Evolutionary conservation across 2,797 vertebrate species (phyloP).

Genomic region (Falco novaeseelandiae): DNA sequence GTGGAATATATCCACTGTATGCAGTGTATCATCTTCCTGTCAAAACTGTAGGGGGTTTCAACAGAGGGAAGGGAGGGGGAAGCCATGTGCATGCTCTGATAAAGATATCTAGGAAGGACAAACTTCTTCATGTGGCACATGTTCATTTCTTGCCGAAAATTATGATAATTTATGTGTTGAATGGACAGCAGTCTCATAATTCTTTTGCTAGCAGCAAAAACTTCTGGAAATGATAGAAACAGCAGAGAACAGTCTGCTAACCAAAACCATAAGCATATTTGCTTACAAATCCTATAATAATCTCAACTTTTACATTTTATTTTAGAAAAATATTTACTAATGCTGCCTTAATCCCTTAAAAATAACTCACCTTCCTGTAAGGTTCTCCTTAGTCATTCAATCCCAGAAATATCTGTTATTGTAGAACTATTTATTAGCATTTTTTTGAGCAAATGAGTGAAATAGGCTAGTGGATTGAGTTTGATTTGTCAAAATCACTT

Average conservation of each 20-base stretch:
- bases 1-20: background rate
- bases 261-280: background rate
- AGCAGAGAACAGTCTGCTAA: background rate
- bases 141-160: background rate
- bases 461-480: background rate
- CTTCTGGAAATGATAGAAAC: background rate
- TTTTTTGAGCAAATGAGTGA: background rate
- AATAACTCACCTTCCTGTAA: background rate
- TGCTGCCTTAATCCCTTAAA: background rate
- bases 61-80: background rate
- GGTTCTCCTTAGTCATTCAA: background rate
- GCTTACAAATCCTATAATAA: background rate
- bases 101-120: slow-evolving; percentile 47
- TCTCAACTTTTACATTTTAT: background rate
- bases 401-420: background rate
- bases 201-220: background rate
- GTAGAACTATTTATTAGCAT: background rate
- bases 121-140: background rate
- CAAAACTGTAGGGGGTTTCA: slow-evolving; percentile 12
- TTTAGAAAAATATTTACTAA: background rate
- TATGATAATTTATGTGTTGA: background rate
- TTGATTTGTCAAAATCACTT: background rate
- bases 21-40: slow-evolving; percentile 22
- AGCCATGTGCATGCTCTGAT: slow-evolving; percentile 34
- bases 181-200: background rate